A percentile compares a stretch with the other conserved stretches of the same genome.
phyloP scores from a whole-genome alignment of 2,888 invertebrate genomes.

The Deilephila porcellus region DNA sequence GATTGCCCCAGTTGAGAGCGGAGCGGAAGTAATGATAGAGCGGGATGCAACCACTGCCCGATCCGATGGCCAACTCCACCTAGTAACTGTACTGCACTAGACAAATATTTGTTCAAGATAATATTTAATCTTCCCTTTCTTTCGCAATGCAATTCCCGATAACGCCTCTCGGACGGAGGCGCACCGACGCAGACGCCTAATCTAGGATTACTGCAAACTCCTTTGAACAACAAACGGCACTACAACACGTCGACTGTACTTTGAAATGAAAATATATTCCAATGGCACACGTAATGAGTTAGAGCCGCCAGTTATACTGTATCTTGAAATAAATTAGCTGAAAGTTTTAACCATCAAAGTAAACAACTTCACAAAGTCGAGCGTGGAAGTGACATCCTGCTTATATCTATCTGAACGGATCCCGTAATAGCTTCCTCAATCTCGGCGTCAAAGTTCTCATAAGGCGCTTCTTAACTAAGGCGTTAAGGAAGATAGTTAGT shows the following conservation, averaged over 20 bases:
- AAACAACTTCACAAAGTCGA: conserved; percentile 80
- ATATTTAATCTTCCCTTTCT: conserved; percentile 75
- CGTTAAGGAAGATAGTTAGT: conserved; percentile 83
- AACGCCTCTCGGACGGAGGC: conserved; percentile 44
- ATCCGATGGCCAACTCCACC: conserved; percentile 73
- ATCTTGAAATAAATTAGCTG: conserved; percentile 67
- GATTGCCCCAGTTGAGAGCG: conserved; percentile 88
- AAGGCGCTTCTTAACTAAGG: conserved; percentile 84
- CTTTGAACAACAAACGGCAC: background rate
- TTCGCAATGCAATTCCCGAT: conserved; percentile 57
- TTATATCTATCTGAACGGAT: conserved; percentile 82
- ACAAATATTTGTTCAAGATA: conserved; percentile 77
- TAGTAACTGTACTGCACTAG: conserved; percentile 77
- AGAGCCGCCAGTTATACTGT: conserved; percentile 47
- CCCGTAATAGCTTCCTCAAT: conserved; percentile 84
- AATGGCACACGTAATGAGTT: conserved; percentile 43
- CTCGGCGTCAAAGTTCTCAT: conserved; percentile 84
- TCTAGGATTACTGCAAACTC: conserved; percentile 43
- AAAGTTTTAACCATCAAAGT: conserved; percentile 79
- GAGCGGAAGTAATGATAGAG: conserved; percentile 83
- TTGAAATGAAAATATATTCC: conserved; percentile 13
- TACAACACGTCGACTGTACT: conserved; percentile 29
- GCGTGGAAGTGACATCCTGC: conserved; percentile 82
- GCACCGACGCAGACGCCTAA: conserved; percentile 40
- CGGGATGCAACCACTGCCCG: conserved; percentile 83